A percentile compares a stretch with the other conserved stretches of the same genome.
Conservation (phyloP, 2,113 vertebrate genomes). For the Oryzias javanicus region DNA sequence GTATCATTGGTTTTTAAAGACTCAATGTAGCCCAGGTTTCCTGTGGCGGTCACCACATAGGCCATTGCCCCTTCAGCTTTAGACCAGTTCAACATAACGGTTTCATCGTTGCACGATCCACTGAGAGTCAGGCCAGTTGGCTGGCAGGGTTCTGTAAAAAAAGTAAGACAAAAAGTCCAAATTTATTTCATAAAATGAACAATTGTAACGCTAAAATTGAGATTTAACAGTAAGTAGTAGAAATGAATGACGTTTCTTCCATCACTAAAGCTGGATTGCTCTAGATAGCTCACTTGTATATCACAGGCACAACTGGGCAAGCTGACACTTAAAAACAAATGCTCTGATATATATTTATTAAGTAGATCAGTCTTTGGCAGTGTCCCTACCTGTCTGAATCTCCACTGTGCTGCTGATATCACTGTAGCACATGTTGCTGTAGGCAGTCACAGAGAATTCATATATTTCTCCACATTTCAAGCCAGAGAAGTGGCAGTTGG, state of each 20-base stretch:
- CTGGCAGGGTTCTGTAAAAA: conserved; percentile 72
- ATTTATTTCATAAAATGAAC: neutral
- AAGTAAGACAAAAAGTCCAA: neutral
- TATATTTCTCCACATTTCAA: conserved; percentile 72
- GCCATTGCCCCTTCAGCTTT: conserved; percentile 49
- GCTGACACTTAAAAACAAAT: too few species aligned
- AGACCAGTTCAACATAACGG: conserved; percentile 65
- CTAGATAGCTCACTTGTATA: too few species aligned
- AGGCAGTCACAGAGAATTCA: conserved; percentile 61
- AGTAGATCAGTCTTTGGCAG: neutral
- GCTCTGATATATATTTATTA: too few species aligned
- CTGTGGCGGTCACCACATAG: conserved; percentile 61
- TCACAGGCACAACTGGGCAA: too few species aligned
- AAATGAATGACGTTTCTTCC: too few species aligned
- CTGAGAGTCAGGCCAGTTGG: conserved; percentile 47
- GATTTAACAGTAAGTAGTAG: too few species aligned
- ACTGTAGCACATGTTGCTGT: conserved; percentile 55
- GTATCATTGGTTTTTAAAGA: conserved; percentile 54
- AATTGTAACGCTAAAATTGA: neutral
- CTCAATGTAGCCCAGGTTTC: conserved; percentile 61
- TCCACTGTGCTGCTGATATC: conserved; percentile 54
- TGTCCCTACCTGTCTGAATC: conserved; percentile 66
- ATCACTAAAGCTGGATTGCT: too few species aligned
- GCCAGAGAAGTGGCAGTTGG: conserved; percentile 60
- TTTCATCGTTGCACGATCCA: conserved; percentile 66